Evolutionary conservation across 2,113 vertebrate genomes (phyloP).

Genomic region (Erythrocercus mccallii): DNA sequence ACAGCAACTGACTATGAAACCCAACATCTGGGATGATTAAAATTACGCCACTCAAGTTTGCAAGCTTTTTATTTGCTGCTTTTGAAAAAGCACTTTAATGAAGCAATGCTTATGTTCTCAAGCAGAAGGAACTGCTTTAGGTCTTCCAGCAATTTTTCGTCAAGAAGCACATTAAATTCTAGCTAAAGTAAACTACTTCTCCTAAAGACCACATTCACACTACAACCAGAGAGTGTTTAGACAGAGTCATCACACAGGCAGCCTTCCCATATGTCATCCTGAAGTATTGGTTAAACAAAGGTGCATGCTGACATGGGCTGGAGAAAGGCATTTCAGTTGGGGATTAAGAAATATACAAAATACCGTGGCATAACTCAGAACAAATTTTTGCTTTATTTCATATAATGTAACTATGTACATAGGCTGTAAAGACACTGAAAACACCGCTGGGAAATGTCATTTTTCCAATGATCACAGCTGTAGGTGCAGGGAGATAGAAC

Average conservation of each 20-base stretch:
- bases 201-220: not conserved
- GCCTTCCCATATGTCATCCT: not conserved
- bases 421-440: not conserved
- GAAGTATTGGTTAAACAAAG: not conserved
- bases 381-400: not conserved
- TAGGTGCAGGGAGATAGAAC: not conserved
- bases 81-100: constrained; percentile 1
- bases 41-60: not conserved
- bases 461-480: not conserved
- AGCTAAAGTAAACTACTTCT: constrained; percentile 1
- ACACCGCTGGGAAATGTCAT: not conserved
- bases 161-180: not conserved
- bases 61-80: not conserved
- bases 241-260: not conserved
- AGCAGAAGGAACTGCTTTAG: not conserved
- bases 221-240: not conserved
- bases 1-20: not conserved
- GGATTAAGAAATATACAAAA: not conserved
- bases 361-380: not conserved
- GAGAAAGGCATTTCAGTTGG: not conserved
- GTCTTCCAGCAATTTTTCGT: not conserved
- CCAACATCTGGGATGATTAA: constrained; percentile 6
- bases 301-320: not conserved
- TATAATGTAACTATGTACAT: rapidly evolving
- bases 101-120: not conserved